Conservation (phyloP, 2,888 invertebrate species). For the Cantharis nigra region DNA sequence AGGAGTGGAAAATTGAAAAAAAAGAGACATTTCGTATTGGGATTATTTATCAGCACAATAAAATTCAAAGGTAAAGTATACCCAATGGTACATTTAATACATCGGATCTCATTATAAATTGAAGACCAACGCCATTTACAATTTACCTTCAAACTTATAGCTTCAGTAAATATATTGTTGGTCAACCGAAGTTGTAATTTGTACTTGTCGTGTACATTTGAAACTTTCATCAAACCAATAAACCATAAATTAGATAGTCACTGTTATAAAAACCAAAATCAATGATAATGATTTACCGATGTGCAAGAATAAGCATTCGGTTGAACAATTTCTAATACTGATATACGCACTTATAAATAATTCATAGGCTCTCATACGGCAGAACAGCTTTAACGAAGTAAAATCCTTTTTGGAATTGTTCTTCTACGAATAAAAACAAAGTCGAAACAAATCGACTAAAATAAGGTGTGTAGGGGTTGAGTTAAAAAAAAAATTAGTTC, state of each 20-base stretch:
- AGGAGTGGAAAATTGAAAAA: neutral
- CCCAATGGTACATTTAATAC: neutral
- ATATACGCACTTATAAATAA: slow-evolving; percentile 1
- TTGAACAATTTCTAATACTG: slow-evolving; percentile 1
- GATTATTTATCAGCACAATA: neutral
- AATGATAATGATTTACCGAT: neutral
- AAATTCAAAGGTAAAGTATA: neutral
- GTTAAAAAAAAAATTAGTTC: neutral
- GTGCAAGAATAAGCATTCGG: neutral
- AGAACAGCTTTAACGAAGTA: neutral
- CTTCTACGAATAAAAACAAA: neutral
- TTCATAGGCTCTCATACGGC: neutral
- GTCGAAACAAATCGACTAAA: neutral
- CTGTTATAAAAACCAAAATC: neutral
- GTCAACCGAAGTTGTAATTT: neutral
- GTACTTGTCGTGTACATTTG: neutral
- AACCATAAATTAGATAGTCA: neutral
- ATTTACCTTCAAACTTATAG: neutral
- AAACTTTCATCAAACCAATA: neutral
- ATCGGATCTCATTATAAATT: neutral
- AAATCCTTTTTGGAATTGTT: neutral
- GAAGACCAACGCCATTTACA: neutral
- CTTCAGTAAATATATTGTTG: neutral
- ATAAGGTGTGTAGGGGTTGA: neutral
- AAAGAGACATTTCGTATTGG: neutral